Percentiles rank a stretch among this genome's conserved stretches.
phyloP scores from a whole-genome alignment of 2,113 vertebrate species.

The Atrichornis clamosus region DNA sequence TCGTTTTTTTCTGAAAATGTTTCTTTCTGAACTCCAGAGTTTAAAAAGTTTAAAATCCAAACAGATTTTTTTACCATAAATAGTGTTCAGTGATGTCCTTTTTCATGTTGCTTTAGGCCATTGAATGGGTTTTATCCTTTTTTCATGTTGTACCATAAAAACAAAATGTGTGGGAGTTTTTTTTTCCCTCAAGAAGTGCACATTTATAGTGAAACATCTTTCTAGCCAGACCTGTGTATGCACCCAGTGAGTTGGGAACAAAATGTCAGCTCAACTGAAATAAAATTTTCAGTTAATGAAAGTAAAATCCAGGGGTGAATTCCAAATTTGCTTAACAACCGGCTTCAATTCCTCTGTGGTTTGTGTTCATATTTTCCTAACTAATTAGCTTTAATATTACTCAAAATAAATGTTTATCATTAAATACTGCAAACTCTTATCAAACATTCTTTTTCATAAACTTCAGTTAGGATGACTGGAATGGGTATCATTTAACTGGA shows the following conservation, averaged over 20 bases:
- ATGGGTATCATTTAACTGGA: conserved; percentile 21
- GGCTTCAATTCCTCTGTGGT: neutral
- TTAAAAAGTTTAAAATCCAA: neutral
- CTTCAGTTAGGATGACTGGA: neutral
- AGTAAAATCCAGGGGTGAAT: conserved; percentile 28
- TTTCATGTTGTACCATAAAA: neutral
- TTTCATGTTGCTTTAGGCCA: neutral
- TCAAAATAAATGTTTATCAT: neutral
- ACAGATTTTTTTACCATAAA: neutral
- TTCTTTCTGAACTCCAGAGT: neutral
- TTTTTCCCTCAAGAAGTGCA: neutral
- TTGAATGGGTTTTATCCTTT: neutral
- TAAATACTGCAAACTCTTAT: neutral
- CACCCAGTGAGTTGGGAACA: neutral
- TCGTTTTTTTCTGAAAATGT: neutral
- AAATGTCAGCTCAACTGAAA: neutral
- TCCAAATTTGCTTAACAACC: conserved; percentile 22
- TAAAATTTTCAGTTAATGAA: neutral
- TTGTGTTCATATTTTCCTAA: neutral
- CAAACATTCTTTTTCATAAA: neutral
- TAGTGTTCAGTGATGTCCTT: neutral
- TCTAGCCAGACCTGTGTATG: neutral
- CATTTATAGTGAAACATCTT: neutral
- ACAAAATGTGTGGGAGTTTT: neutral
- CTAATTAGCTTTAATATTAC: neutral